Conservation (phyloP, 1,140 invertebrate genomes). For the Tetramorium parvispinum region DNA sequence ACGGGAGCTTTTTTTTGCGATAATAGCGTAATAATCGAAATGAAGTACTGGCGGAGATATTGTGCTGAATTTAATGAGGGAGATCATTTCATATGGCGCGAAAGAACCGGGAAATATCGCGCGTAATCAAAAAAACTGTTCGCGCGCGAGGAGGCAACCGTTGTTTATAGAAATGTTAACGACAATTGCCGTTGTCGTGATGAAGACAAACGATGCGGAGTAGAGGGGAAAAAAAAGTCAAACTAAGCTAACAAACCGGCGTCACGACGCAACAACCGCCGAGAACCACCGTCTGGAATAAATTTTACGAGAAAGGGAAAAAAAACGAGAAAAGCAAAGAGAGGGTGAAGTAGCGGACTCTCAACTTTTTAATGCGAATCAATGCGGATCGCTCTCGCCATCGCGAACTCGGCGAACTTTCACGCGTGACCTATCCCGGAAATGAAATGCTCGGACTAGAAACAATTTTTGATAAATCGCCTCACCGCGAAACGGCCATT, state of each 20-base stretch:
- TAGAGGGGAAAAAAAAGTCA: background rate
- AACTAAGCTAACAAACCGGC: background rate
- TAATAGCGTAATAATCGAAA: constrained; percentile 58
- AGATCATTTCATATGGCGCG: constrained; percentile 20
- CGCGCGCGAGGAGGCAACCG: background rate
- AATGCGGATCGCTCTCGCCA: constrained; percentile 41
- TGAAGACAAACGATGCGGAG: background rate
- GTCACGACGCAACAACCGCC: background rate
- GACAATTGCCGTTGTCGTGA: constrained; percentile 26
- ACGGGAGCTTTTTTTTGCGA: constrained; percentile 26
- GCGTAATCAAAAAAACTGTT: constrained; percentile 10
- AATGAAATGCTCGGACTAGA: constrained; percentile 32
- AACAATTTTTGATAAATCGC: constrained; percentile 62
- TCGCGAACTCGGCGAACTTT: constrained; percentile 34
- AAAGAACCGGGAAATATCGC: constrained; percentile 6
- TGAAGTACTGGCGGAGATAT: constrained; percentile 21
- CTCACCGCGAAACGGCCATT: background rate
- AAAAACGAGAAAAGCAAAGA: background rate
- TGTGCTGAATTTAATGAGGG: constrained; percentile 49
- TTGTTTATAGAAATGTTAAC: constrained; percentile 50
- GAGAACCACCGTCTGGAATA: constrained; percentile 2
- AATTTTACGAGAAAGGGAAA: background rate
- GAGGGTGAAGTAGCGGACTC: background rate
- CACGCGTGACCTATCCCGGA: constrained; percentile 44
- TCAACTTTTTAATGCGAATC: constrained; percentile 57